These are phyloP conservation scores for Paramuricea clavata DNA, from an alignment of 92 coral and sea anemone genomes.

Conservation along the genomic window DNA sequence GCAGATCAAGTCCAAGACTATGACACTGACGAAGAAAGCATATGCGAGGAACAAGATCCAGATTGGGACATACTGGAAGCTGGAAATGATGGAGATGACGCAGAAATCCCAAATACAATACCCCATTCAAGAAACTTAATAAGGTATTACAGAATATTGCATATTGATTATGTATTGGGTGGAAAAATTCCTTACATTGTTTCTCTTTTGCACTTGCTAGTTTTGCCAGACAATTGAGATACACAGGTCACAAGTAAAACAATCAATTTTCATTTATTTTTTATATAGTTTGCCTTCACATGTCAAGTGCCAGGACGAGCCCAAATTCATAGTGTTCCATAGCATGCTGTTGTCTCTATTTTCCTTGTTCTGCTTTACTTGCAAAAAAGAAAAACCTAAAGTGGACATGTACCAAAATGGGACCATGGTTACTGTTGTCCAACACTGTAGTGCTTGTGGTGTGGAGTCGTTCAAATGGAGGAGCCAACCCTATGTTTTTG, in stretches of 20 bases:
- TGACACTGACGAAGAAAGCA: too few species aligned
- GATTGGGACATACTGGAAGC: too few species aligned
- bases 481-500: conserved; percentile 69
- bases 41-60: too few species aligned
- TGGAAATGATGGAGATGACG: too few species aligned
- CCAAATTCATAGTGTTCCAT: conserved; percentile 3
- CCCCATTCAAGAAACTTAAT: too few species aligned
- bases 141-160: too few species aligned
- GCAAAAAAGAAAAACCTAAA: conserved; percentile 47
- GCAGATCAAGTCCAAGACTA: neutral
- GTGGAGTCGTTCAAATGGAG: conserved; percentile 64
- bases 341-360: conserved; percentile 39
- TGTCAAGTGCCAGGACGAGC: conserved; percentile 22
- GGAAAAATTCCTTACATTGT: conserved; percentile 5
- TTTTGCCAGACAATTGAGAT: too few species aligned
- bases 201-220: too few species aligned
- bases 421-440: conserved; percentile 71
- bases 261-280: conserved; percentile 19
- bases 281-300: conserved; percentile 36
- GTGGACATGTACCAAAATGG: conserved; percentile 65
- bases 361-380: conserved; percentile 50
- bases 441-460: too few species aligned
- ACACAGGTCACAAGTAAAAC: conserved; percentile 18
- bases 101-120: too few species aligned
- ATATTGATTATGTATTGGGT: too few species aligned